Percentiles rank a stretch among this genome's conserved stretches.
phyloP scores from a whole-genome alignment of 1,140 invertebrate genomes.

The Stratiolaelaps scimitus region DNA sequence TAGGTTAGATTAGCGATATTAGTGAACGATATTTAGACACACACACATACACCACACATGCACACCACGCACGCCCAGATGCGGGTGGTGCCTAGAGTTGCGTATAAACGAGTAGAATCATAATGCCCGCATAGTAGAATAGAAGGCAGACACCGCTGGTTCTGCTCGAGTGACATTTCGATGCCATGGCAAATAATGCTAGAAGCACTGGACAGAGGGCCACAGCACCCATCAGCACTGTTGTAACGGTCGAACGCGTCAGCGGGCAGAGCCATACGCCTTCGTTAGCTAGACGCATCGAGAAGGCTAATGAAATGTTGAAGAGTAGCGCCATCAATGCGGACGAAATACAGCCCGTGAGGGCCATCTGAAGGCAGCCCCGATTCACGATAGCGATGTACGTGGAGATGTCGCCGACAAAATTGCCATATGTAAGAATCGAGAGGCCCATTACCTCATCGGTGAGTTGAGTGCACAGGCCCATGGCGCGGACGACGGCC shows the following conservation, averaged over 20 bases:
- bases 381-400: conserved; percentile 24
- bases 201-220: conserved; percentile 6
- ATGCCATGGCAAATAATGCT: neutral
- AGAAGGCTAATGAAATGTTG: conserved; percentile 15
- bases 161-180: neutral
- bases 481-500: conserved; percentile 20
- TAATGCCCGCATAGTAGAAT: conserved; percentile 1
- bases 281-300: neutral
- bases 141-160: conserved; percentile 1
- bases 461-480: conserved; percentile 1
- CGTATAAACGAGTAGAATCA: neutral
- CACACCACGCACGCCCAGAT: too few relatives aligned
- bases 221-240: conserved; percentile 10
- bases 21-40: too few relatives aligned
- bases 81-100: conserved; percentile 1
- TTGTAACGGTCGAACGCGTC: conserved; percentile 16
- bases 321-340: neutral
- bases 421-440: conserved; percentile 25
- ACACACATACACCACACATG: too few relatives aligned
- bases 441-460: conserved; percentile 25
- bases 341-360: conserved; percentile 17
- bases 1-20: too few relatives aligned
- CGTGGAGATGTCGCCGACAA: conserved; percentile 18
- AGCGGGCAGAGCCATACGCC: conserved; percentile 10
- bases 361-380: conserved; percentile 20